These are phyloP conservation scores for Ostrea edulis DNA, from an alignment of 1,140 invertebrate genomes.

Conservation along the genomic window DNA sequence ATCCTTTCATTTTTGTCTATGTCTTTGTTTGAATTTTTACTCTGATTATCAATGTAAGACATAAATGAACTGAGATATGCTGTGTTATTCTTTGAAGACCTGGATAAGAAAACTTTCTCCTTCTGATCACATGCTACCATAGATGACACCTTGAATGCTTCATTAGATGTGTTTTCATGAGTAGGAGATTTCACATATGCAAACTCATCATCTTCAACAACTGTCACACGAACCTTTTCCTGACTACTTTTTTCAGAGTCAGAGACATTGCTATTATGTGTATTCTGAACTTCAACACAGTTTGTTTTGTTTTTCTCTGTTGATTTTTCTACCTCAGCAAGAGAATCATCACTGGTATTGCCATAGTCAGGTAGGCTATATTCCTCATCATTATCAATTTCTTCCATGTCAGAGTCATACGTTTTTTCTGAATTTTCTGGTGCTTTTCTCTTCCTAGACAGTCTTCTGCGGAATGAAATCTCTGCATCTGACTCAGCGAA, in stretches of 20 bases:
- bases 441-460: conserved; percentile 18
- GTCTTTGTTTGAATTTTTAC: background rate
- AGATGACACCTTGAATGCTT: background rate
- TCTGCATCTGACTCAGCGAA: conserved; percentile 32
- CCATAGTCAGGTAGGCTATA: conserved; percentile 2
- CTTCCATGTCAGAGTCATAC: conserved; percentile 4
- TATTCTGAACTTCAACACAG: background rate
- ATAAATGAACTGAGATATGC: conserved; percentile 40
- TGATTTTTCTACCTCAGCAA: background rate
- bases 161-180: conserved; percentile 10
- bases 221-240: background rate
- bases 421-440: background rate
- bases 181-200: conserved; percentile 52
- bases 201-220: conserved; percentile 51
- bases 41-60: conserved; percentile 31
- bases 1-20: background rate
- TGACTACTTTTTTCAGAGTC: background rate
- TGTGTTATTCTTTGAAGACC: conserved; percentile 33
- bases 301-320: background rate
- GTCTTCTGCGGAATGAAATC: conserved; percentile 20
- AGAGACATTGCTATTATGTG: background rate
- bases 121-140: background rate
- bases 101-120: background rate
- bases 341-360: background rate
- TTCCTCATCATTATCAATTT: conserved; percentile 7